Conservation (phyloP, 2,797 vertebrate species). For the Notolepis coatsorum region DNA sequence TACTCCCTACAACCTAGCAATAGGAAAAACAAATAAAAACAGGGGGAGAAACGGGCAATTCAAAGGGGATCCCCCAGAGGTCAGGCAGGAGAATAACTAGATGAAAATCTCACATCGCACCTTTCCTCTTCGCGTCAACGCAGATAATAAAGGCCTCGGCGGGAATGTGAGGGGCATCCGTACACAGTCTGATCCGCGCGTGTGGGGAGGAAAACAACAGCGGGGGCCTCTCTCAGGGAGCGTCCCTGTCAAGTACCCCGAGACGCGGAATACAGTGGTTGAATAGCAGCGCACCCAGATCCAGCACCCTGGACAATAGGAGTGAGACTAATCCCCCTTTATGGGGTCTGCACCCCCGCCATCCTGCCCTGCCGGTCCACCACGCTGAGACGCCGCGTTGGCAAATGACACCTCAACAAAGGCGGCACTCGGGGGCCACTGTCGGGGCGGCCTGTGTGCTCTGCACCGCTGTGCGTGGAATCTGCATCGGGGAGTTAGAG, state of each 20-base stretch:
- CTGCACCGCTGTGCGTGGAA: conserved; percentile 83
- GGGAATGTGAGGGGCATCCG: conserved; percentile 63
- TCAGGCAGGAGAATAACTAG: conserved; percentile 73
- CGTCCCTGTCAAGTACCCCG: conserved; percentile 77
- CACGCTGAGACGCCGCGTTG: conserved; percentile 79
- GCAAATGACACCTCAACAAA: conserved; percentile 84
- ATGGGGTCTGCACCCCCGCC: conserved; percentile 85
- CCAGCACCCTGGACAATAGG: conserved; percentile 79
- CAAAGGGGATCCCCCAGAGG: too few species aligned
- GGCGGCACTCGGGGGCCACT: conserved; percentile 70
- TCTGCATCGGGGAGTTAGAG: conserved; percentile 78
- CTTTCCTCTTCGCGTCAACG: conserved; percentile 73
- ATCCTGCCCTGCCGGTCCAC: conserved; percentile 77
- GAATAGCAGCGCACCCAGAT: conserved; percentile 83
- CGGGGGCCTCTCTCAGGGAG: conserved; percentile 73
- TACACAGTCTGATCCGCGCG: conserved; percentile 77
- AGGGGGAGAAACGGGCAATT: too few species aligned
- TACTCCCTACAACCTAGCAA: too few species aligned
- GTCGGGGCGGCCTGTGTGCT: conserved; percentile 69
- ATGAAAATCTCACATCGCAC: conserved; percentile 70
- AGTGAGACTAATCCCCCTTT: conserved; percentile 83
- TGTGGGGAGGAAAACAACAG: conserved; percentile 74
- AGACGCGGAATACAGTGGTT: conserved; percentile 77
- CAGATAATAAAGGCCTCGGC: conserved; percentile 77
- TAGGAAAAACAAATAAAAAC: too few species aligned